Conservation (phyloP, 2,888 invertebrate species). For the Eupelmus urozonus region DNA sequence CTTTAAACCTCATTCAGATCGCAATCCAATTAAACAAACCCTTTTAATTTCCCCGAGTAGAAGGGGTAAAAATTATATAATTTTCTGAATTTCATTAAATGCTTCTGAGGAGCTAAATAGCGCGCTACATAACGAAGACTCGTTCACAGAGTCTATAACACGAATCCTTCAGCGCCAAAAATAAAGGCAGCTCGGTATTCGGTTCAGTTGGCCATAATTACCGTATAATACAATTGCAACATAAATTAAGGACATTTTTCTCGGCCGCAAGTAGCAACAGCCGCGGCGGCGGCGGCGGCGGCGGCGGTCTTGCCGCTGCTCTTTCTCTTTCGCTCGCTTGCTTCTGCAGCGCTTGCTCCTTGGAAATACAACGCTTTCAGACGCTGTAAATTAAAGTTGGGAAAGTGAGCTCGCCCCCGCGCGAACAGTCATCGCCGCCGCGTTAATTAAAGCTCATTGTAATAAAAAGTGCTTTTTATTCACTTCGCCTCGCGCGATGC, state of each 20-base stretch:
- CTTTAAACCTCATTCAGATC: conserved; percentile 27
- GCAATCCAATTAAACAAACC: conserved; percentile 46
- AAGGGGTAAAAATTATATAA: conserved; percentile 36
- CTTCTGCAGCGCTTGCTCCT: conserved; percentile 29
- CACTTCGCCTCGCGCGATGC: conserved; percentile 66
- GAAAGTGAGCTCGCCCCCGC: conserved; percentile 65
- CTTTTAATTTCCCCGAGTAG: conserved; percentile 25
- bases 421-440: conserved; percentile 68
- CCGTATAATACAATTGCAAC: conserved; percentile 55
- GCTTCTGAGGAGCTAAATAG: conserved; percentile 43
- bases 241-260: conserved; percentile 60
- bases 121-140: neutral
- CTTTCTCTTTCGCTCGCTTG: conserved; percentile 9
- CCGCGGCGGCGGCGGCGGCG: neutral
- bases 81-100: conserved; percentile 44
- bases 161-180: conserved; percentile 41
- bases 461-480: conserved; percentile 73
- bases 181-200: conserved; percentile 27
- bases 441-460: conserved; percentile 75
- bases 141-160: neutral
- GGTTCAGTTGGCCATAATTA: conserved; percentile 58
- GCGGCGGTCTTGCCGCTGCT: neutral
- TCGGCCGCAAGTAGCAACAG: too few relatives aligned
- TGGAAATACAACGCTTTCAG: conserved; percentile 64
- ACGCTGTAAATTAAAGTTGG: conserved; percentile 71